A percentile compares a stretch with the other conserved stretches of the same genome.
These are phyloP conservation scores for Amblyornis subalaris DNA, from an alignment of 2,113 vertebrate species.

Conservation along the genomic window DNA sequence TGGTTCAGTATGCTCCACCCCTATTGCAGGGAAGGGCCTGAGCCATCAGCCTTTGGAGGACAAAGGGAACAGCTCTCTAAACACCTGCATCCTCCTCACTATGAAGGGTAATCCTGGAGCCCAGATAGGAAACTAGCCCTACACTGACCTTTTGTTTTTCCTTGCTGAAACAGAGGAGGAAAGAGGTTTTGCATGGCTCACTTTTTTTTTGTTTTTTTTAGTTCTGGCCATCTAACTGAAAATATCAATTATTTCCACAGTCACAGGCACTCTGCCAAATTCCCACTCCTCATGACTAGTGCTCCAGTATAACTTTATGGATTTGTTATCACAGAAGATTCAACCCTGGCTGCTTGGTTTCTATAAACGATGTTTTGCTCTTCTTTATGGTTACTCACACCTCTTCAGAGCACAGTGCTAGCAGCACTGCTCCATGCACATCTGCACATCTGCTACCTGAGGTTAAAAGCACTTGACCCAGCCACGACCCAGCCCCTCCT, in stretches of 20 bases:
- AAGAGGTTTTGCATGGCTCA: neutral
- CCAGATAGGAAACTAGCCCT: neutral
- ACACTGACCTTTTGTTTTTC: neutral
- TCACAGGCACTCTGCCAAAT: neutral
- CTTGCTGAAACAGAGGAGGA: neutral
- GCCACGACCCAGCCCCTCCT: neutral
- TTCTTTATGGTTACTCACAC: neutral
- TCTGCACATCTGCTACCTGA: neutral
- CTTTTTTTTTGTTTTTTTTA: too few relatives aligned
- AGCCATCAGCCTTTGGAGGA: neutral
- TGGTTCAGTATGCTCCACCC: neutral
- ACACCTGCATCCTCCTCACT: neutral
- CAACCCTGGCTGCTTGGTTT: neutral
- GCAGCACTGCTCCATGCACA: neutral
- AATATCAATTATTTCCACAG: neutral
- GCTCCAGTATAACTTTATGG: neutral
- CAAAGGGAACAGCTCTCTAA: neutral
- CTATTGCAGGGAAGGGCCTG: too few relatives aligned
- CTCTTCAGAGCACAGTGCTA: neutral
- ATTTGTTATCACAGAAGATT: neutral
- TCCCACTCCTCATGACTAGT: neutral
- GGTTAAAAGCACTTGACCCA: neutral
- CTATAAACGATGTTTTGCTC: neutral
- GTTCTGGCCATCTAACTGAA: conserved; percentile 1
- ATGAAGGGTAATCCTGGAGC: neutral